Percentiles rank a stretch among this genome's conserved stretches.
phyloP scores from a whole-genome alignment of 2,113 vertebrate genomes.

The Solenodon paradoxus region DNA sequence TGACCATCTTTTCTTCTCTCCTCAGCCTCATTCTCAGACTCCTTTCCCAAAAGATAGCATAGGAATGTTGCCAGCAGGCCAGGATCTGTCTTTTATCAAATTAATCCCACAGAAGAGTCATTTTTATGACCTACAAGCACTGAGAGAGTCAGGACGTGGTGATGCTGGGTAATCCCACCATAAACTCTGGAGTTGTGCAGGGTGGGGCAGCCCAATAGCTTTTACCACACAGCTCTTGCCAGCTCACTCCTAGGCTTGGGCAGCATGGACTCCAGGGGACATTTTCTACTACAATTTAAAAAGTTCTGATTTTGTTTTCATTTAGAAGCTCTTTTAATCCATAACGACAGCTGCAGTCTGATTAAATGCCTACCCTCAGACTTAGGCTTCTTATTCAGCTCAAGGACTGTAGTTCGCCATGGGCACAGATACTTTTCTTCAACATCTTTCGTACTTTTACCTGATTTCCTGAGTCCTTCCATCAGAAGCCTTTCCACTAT shows the following conservation, averaged over 20 bases:
- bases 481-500: neutral
- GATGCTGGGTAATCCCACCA: neutral
- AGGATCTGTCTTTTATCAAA: neutral
- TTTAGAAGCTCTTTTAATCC: slow-evolving; percentile 14
- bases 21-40: neutral
- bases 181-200: accelerated
- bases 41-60: neutral
- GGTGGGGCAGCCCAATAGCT: neutral
- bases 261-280: neutral
- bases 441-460: neutral
- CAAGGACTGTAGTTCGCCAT: neutral
- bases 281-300: neutral
- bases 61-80: neutral
- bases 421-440: neutral
- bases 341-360: neutral
- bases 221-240: neutral
- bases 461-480: neutral
- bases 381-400: neutral
- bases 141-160: slow-evolving; percentile 48
- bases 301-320: slow-evolving; percentile 5
- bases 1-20: neutral
- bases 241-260: neutral
- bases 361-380: neutral
- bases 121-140: neutral
- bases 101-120: neutral